Percentiles rank a stretch among this genome's conserved stretches.
These are phyloP conservation scores for Drosophila dives DNA, from an alignment of 2,888 invertebrate genomes.

Conservation along the genomic window DNA sequence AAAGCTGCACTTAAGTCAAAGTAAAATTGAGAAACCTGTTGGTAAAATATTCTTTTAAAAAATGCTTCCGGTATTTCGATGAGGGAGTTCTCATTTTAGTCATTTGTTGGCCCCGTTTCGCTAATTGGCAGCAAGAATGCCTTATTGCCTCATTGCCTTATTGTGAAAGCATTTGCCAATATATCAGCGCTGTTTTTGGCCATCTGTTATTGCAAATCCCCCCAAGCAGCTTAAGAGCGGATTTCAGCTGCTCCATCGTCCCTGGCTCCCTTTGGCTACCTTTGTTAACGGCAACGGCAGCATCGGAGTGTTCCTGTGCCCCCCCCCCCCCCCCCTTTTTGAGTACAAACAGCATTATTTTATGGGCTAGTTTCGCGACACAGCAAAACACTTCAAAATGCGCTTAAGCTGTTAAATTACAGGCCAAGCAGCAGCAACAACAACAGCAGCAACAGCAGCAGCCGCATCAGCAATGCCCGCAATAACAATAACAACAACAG, in stretches of 20 bases:
- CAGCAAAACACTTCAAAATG: slow-evolving; percentile 58
- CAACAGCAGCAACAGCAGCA: slow-evolving; percentile 32
- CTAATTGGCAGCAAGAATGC: slow-evolving; percentile 42
- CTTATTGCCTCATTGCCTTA: slow-evolving; percentile 33
- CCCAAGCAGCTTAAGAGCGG: slow-evolving; percentile 52
- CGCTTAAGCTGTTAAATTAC: slow-evolving; percentile 77
- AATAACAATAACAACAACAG: slow-evolving; percentile 49
- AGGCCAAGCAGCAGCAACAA: slow-evolving; percentile 36
- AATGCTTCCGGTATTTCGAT: slow-evolving; percentile 12
- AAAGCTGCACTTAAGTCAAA: background rate
- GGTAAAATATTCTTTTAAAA: background rate
- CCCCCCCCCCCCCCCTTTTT: too few relatives aligned
- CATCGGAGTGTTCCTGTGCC: slow-evolving; percentile 6
- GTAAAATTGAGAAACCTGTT: slow-evolving; percentile 9
- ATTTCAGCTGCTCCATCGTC: slow-evolving; percentile 20
- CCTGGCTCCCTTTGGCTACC: background rate
- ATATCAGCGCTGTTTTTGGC: slow-evolving; percentile 43
- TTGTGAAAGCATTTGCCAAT: slow-evolving; percentile 50
- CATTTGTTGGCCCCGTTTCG: slow-evolving; percentile 43
- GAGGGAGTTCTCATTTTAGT: slow-evolving; percentile 39
- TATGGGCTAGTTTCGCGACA: slow-evolving; percentile 51
- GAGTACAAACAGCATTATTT: slow-evolving; percentile 43
- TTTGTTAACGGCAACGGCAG: background rate
- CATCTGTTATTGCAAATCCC: slow-evolving; percentile 52
- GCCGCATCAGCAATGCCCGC: slow-evolving; percentile 1